Conservation (phyloP, 2,113 vertebrate species). For the Podilymbus podiceps region DNA sequence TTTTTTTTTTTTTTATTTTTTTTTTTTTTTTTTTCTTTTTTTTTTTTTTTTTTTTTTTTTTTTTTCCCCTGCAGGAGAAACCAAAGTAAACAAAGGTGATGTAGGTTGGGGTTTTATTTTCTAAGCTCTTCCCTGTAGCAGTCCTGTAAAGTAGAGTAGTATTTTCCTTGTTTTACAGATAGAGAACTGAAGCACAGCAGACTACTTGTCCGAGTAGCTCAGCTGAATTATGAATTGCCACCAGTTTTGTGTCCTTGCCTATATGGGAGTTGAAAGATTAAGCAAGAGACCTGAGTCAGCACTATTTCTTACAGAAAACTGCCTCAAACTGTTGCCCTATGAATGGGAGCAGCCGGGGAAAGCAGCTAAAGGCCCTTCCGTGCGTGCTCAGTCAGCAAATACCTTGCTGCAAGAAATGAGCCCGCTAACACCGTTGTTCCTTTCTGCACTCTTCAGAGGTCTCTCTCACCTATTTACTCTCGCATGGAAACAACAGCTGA, state of each 20-base stretch:
- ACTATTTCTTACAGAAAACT: neutral
- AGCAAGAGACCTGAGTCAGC: conserved; percentile 1
- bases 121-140: neutral
- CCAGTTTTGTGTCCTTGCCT: neutral
- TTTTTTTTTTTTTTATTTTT: neutral
- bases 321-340: neutral
- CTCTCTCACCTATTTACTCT: conserved; percentile 27
- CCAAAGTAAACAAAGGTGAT: neutral
- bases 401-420: neutral
- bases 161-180: neutral
- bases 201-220: neutral
- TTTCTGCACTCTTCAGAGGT: conserved; percentile 9
- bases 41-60: neutral
- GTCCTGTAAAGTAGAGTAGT: neutral
- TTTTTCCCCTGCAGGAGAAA: neutral
- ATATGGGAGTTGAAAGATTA: neutral
- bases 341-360: neutral
- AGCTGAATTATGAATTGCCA: neutral
- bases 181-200: neutral
- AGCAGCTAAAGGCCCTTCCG: neutral
- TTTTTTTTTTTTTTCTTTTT: neutral
- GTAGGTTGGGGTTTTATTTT: neutral
- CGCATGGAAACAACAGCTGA: conserved; percentile 3
- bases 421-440: neutral
- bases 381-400: neutral